Percentiles rank a stretch among this genome's conserved stretches.
These are phyloP conservation scores for Motacilla tschutschensis DNA, from an alignment of 2,113 vertebrate species.

Conservation along the genomic window DNA sequence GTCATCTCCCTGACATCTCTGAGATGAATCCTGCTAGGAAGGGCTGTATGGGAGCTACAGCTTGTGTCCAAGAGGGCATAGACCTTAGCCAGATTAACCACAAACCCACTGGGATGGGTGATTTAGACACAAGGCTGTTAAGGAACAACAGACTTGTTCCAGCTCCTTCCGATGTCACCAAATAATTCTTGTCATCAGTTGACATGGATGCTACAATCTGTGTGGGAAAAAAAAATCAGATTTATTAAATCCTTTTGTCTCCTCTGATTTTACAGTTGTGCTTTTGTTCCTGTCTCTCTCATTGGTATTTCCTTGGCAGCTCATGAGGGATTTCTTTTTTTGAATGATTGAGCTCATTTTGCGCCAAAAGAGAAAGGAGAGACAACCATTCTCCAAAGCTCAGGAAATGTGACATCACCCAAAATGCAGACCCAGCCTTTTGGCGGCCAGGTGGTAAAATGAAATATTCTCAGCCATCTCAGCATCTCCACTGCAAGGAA, in stretches of 20 bases:
- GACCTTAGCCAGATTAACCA: slow-evolving; percentile 28
- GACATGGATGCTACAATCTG: slow-evolving; percentile 19
- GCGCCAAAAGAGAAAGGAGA: slow-evolving; percentile 38
- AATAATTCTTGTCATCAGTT: slow-evolving; percentile 26
- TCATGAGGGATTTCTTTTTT: slow-evolving; percentile 42
- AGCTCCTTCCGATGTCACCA: slow-evolving; percentile 12
- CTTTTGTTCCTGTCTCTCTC: slow-evolving; percentile 35
- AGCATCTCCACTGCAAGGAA: slow-evolving; percentile 56
- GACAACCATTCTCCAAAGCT: slow-evolving; percentile 21
- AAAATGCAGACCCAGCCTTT: slow-evolving; percentile 41
- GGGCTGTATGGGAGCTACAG: background rate
- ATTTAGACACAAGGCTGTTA: background rate
- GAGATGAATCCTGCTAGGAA: background rate
- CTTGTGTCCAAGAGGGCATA: slow-evolving; percentile 9
- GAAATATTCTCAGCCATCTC: slow-evolving; percentile 43
- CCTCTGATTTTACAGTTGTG: slow-evolving; percentile 40
- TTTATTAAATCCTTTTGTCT: slow-evolving; percentile 59
- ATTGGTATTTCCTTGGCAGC: slow-evolving; percentile 55
- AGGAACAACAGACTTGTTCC: slow-evolving; percentile 7
- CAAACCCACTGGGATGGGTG: background rate
- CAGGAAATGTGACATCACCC: slow-evolving; percentile 57
- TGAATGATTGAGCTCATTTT: background rate
- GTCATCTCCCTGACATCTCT: background rate
- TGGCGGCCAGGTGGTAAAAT: slow-evolving; percentile 36
- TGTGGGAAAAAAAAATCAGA: background rate